Evolutionary conservation across 1,140 invertebrate genomes (phyloP).

Genomic region (Coptotermes formosanus): DNA sequence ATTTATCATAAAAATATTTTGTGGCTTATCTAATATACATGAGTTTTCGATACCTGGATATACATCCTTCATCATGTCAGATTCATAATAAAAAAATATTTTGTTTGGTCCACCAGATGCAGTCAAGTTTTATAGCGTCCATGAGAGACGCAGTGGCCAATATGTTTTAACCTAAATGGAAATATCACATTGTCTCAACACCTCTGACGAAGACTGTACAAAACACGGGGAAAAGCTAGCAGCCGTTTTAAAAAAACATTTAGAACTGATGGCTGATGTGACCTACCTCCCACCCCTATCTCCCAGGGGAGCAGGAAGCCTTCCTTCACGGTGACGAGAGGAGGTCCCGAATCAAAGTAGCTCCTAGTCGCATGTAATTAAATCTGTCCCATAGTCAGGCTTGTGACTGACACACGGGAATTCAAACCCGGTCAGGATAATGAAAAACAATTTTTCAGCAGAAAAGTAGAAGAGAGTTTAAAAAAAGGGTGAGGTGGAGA

Average conservation of each 20-base stretch:
- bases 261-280: constrained; percentile 18
- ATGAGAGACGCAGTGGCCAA: too few species aligned
- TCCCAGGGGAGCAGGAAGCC: background rate
- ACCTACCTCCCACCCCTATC: background rate
- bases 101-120: too few species aligned
- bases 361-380: constrained; percentile 5
- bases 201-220: background rate
- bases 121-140: too few species aligned
- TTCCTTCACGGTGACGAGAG: constrained; percentile 4
- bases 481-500: background rate
- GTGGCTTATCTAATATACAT: too few species aligned
- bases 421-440: constrained; percentile 11
- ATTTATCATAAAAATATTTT: too few species aligned
- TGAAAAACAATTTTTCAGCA: constrained; percentile 19
- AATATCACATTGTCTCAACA: background rate
- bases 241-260: constrained; percentile 13
- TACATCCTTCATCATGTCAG: too few species aligned
- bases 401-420: constrained; percentile 14
- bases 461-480: constrained; percentile 16
- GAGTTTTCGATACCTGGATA: too few species aligned
- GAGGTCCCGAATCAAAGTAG: background rate
- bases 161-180: too few species aligned
- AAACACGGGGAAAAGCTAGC: background rate
- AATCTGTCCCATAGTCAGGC: constrained; percentile 8
- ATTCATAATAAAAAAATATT: too few species aligned